Evolutionary conservation across 1,140 invertebrate genomes (phyloP).

Genomic region (Drosophila parvula): DNA sequence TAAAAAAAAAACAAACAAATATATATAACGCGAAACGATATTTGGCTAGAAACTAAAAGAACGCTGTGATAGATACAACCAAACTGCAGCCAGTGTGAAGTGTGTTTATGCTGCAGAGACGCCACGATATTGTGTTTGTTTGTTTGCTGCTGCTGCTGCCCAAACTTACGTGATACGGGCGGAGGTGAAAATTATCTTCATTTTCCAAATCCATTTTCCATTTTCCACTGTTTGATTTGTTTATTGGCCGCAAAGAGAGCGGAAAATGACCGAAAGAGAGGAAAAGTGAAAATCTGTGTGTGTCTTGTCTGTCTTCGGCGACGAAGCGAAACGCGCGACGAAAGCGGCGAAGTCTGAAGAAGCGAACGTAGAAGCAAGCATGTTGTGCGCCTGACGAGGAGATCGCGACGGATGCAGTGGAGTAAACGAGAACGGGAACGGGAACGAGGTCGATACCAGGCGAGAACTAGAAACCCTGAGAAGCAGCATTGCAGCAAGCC

Average conservation of each 20-base stretch:
- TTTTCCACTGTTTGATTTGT: constrained; percentile 23
- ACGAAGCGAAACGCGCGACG: constrained; percentile 29
- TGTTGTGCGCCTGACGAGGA: constrained; percentile 6
- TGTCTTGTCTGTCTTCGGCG: constrained; percentile 13
- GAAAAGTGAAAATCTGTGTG: constrained; percentile 38
- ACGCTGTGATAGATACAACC: constrained; percentile 4
- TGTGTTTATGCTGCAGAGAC: constrained; percentile 5
- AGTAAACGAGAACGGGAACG: constrained; percentile 16
- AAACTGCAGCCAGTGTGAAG: background rate
- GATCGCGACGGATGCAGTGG: constrained; percentile 20
- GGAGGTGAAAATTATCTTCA: constrained; percentile 14
- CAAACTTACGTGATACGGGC: constrained; percentile 22
- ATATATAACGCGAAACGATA: background rate
- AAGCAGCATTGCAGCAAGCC: background rate
- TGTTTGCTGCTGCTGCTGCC: constrained; percentile 2
- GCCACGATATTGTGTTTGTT: constrained; percentile 7
- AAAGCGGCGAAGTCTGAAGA: background rate
- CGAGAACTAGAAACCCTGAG: constrained; percentile 6
- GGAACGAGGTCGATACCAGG: background rate
- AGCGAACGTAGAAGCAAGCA: background rate
- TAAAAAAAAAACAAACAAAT: constrained; percentile 1
- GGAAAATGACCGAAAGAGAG: constrained; percentile 22
- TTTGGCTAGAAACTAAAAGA: background rate
- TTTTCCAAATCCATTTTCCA: constrained; percentile 5
- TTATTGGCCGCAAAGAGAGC: constrained; percentile 22